Base-by-base conservation (phyloP, 1,140 invertebrate species). In the Habropoda laboriosa region DNA sequence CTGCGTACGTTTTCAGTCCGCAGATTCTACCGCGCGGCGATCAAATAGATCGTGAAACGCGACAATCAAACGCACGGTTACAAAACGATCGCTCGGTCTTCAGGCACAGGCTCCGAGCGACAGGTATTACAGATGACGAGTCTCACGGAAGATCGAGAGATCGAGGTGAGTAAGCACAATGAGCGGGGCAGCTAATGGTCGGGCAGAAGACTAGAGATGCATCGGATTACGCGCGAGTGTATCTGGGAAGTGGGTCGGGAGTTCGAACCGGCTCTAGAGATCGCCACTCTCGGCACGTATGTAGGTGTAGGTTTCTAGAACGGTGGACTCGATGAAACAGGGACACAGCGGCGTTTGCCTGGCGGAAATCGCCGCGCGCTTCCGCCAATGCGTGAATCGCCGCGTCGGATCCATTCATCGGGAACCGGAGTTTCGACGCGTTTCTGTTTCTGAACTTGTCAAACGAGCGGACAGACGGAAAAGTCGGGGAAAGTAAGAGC, bases 271-370 rank as follows among this genome's bases (percentile, higher is more conserved):
- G 76, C 88, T 89, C 82, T 87, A 80, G 66, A 87, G 86, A 89
- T 85, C 81, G 55, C 47, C 61, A 51, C 53, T 80, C 83, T 55
- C 63, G 49, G 32, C 77, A 82, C 42, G 82, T 84, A 83, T 47
- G 82, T 84, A 83, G 81, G 82, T 83, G 82, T 88, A 77, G 83
- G 80, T 89, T 88, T 90, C 83, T 89, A 64, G 82, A 86, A 83
- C 86, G 81, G 35, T 35, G 47, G 55, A 55, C 61, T 73, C 73
- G 32, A 24, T n/a, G 67, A 82, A 81, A 82, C 81, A 87, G 60
- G 82, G 74, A 76, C 80, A 58, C 47, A 27, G 4, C n/a, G 47
- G 0, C 24, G 8, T 63, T 47, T 27, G 13, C 10, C 13, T n/a
- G 32, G 13, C 42, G 81, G 71, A 83, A 85, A 83, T 55, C 53